Evolutionary conservation across 2,888 invertebrate species (phyloP).

Genomic region (Cyclophora albipunctata): DNA sequence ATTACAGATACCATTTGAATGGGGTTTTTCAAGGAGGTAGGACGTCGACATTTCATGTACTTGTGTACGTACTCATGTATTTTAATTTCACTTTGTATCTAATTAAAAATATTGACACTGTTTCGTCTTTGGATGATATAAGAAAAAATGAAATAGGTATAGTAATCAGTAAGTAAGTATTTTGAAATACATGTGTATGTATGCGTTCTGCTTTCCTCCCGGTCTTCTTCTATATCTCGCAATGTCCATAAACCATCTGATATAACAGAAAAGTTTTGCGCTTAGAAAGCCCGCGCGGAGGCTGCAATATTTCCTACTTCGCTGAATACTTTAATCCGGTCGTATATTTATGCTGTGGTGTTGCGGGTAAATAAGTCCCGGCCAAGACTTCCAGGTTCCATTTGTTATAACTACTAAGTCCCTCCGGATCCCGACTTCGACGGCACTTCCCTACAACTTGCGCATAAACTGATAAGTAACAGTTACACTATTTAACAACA

Average conservation of each 20-base stretch:
- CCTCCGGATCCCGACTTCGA: slow-evolving; percentile 34
- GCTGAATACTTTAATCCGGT: slow-evolving; percentile 55
- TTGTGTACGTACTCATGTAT: no score
- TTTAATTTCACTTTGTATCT: no score
- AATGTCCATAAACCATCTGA: slow-evolving; percentile 8
- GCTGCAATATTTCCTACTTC: slow-evolving; percentile 39
- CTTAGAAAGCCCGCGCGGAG: slow-evolving; percentile 30
- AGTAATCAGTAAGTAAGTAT: no score
- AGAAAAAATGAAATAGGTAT: no score
- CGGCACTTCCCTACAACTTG: slow-evolving; percentile 32
- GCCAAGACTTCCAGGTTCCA: slow-evolving; percentile 52
- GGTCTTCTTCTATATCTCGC: background rate
- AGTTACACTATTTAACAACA: slow-evolving; percentile 14
- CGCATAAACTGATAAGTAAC: slow-evolving; percentile 25
- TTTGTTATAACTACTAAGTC: slow-evolving; percentile 60
- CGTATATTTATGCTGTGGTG: slow-evolving; percentile 50
- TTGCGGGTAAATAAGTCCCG: slow-evolving; percentile 50
- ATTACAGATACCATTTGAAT: no score
- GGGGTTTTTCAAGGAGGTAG: no score
- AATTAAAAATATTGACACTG: no score
- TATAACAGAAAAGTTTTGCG: slow-evolving; percentile 28
- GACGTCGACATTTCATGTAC: no score
- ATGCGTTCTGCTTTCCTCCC: no score
- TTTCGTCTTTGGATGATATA: no score
- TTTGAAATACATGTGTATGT: no score